These are phyloP conservation scores for Hippocampus abdominalis DNA, from an alignment of 2,113 vertebrate genomes.

Conservation along the genomic window DNA sequence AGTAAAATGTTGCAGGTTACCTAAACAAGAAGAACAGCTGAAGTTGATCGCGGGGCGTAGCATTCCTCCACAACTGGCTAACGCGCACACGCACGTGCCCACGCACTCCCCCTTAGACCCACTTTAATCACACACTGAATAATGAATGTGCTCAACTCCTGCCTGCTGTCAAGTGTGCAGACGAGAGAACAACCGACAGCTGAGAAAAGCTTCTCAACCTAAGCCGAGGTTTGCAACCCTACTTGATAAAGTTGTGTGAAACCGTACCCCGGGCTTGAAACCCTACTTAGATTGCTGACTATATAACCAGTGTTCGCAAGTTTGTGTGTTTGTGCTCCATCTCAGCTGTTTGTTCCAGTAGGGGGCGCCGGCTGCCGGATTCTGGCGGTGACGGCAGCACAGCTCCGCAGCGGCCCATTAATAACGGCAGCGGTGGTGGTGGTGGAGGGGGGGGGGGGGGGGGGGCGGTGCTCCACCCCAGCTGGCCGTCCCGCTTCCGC, in stretches of 20 bases:
- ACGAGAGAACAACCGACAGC: slow-evolving; percentile 55
- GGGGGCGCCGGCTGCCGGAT: background rate
- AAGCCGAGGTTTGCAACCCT: background rate
- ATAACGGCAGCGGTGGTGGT: slow-evolving; percentile 49
- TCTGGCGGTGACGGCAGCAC: background rate
- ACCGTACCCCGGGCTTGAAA: background rate
- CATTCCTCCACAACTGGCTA: slow-evolving; percentile 21
- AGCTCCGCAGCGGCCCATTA: slow-evolving; percentile 61
- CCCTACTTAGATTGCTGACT: background rate
- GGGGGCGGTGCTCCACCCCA: slow-evolving; percentile 5
- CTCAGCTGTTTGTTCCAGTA: background rate
- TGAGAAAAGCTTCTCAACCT: slow-evolving; percentile 25
- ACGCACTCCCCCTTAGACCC: slow-evolving; percentile 10
- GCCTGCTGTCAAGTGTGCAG: slow-evolving; percentile 59
- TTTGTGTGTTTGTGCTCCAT: background rate
- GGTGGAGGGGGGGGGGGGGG: background rate
- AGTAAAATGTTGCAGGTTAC: no score
- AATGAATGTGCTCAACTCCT: slow-evolving; percentile 60
- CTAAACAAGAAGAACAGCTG: background rate
- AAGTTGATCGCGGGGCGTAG: slow-evolving; percentile 34
- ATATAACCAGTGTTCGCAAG: background rate
- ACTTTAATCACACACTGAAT: slow-evolving; percentile 68
- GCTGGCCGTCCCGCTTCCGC: slow-evolving; percentile 20
- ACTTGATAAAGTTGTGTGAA: background rate
- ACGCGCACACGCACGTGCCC: slow-evolving; percentile 12